phyloP scores from a whole-genome alignment of 2,888 invertebrate species.

The Harpagoxenus sublaevis region DNA sequence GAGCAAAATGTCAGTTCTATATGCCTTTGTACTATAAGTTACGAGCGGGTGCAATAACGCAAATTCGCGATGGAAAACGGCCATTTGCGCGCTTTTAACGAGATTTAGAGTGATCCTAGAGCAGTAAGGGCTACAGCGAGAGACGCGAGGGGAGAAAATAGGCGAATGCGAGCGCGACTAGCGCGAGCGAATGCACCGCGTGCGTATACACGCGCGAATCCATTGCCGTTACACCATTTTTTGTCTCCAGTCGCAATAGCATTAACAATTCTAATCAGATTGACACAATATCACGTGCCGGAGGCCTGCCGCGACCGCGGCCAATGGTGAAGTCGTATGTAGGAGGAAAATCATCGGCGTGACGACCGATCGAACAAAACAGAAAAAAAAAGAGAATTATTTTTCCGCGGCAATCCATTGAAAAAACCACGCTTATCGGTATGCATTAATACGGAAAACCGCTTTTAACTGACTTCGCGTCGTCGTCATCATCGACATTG shows the following conservation, averaged over 20 bases:
- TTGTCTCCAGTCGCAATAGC: slow-evolving; percentile 50
- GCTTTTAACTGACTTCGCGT: not conserved
- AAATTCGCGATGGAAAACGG: not conserved
- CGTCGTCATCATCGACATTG: not conserved
- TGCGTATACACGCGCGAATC: slow-evolving; percentile 57
- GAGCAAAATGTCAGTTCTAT: not conserved
- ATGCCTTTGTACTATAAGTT: not conserved
- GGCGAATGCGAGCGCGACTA: not conserved
- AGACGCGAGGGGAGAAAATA: not conserved
- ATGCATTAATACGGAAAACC: slow-evolving; percentile 20
- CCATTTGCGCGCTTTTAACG: not conserved
- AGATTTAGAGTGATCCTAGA: slow-evolving; percentile 5
- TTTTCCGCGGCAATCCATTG: not conserved
- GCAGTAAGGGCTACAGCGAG: not conserved
- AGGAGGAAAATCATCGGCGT: slow-evolving; percentile 61
- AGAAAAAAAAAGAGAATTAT: not conserved
- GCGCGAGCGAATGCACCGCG: slow-evolving; percentile 34
- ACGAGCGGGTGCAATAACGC: not conserved
- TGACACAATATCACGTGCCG: slow-evolving; percentile 85
- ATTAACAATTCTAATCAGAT: slow-evolving; percentile 85
- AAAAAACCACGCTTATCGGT: not conserved
- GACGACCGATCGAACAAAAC: not conserved
- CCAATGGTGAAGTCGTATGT: slow-evolving; percentile 79
- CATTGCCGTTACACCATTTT: slow-evolving; percentile 62
- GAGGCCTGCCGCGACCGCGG: slow-evolving; percentile 82